Evolutionary conservation across 2,888 invertebrate genomes (phyloP).

Genomic region (Drosophila subsilvestris): DNA sequence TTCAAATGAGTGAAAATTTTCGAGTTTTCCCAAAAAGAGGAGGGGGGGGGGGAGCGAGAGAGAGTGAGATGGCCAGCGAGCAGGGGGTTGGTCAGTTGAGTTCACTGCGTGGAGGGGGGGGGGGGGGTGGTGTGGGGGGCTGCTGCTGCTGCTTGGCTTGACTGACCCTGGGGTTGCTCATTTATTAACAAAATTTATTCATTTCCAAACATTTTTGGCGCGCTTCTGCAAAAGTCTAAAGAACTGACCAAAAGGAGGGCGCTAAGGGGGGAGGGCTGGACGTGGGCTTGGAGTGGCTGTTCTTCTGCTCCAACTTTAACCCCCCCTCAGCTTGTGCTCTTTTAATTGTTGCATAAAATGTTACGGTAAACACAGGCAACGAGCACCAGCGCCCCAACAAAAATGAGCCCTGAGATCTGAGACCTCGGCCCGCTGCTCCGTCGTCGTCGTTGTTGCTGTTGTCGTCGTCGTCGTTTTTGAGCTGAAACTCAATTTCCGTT

Average conservation of each 20-base stretch:
- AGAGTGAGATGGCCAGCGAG: conserved; percentile 1
- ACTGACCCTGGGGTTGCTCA: conserved; percentile 26
- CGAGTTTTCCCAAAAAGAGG: conserved; percentile 1
- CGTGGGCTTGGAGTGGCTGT: background rate
- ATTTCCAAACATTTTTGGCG: conserved; percentile 10
- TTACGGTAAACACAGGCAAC: background rate
- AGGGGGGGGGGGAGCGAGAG: background rate
- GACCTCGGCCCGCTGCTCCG: conserved; percentile 38
- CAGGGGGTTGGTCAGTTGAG: conserved; percentile 23
- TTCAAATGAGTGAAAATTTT: conserved; percentile 68
- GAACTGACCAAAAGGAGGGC: background rate
- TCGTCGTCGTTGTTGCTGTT: conserved; percentile 22
- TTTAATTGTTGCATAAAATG: conserved; percentile 75
- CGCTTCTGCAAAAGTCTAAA: conserved; percentile 12
- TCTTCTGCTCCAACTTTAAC: background rate
- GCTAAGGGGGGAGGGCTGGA: background rate
- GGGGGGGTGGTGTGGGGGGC: too few relatives aligned
- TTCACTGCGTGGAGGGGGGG: conserved; percentile 3
- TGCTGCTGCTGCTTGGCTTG: too few relatives aligned
- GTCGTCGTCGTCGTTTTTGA: conserved; percentile 48
- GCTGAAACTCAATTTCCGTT: conserved; percentile 77
- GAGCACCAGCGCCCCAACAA: background rate
- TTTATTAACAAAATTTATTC: conserved; percentile 26
- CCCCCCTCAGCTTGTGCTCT: conserved; percentile 23
- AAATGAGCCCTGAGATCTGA: background rate